Base-by-base conservation (phyloP, 1,140 invertebrate genomes). In the Cydia pomonella region DNA sequence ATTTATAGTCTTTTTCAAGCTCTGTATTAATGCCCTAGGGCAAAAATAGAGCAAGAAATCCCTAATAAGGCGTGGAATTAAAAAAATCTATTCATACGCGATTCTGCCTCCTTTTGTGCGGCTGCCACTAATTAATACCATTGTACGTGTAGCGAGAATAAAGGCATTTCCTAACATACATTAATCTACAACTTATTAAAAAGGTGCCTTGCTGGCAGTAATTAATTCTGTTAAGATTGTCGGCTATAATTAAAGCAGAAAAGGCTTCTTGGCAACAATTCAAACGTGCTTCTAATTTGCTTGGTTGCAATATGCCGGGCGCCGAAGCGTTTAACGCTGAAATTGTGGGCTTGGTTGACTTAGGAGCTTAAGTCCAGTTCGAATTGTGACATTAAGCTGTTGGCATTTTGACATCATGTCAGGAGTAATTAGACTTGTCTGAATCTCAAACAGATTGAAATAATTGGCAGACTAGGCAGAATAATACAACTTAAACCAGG, bases 121-220 rank as follows among this genome's bases (percentile, higher is more conserved):
- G 29, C 64, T 33, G 64, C 16, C 25, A 33, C 64, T 69, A 69
- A 69, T 69, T 69, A 69, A 69, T 69, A 69, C 27, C 64, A 38
- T 69, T 69, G 29, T 69, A 33, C 64, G 64, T 13, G 29, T 64
- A 59, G 6, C 13, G 50, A n/a, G 53, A 53, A 53, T 59, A 59
- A 59, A 59, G 53, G 18, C 21, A 59, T 59, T 59, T 59, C 21
- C 53, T 23, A 59, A 59, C 53, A 59, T 23, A 59, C 53, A 59
- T 23, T 23, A 59, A 23, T 59, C 53, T 59, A 59, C 53, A 59
- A 53, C 0, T 21, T 59, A 59, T 59, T 59, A 23, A 59, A 59
- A 59, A 23, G 53, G 9, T 10, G 21, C 53, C 12, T 23, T 59
- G 27, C 41, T 18, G 21, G n/a, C 64, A 69, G 64, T 69, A 69